Evolutionary conservation across 2,888 invertebrate species (phyloP), one percentile per base, ranked within the genome.

Genomic region (Stomorhina lunata): DNA sequence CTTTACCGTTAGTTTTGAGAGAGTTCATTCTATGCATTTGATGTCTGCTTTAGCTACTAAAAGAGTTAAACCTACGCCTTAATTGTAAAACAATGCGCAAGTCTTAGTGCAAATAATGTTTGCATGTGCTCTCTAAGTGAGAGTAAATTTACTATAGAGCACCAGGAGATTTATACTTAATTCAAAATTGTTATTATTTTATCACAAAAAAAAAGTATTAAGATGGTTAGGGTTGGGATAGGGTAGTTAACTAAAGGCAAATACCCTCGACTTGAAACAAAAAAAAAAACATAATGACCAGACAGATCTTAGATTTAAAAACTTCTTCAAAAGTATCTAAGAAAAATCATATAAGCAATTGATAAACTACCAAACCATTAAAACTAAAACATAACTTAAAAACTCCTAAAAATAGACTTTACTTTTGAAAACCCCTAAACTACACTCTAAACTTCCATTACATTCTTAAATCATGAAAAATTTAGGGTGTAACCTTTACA

Each of bases 401-500:
- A 32, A 32, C 32, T 5, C 32, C 32, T 32, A 9, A 32, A 5
- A 32, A 9, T 32, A 6, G 32, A 5, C 32, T 32, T 32, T 32
- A 5, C 9, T 6, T 32, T 32, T 27, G 27, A 9, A 7, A 7
- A 57, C 12, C 55, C 29, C 29, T 27, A 29, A 9, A 50, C 37
- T 59, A 50, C n/a, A n/a, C n/a, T n/a, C n/a, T n/a, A n/a, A n/a
- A n/a, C n/a, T n/a, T n/a, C n/a, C n/a, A n/a, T n/a, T n/a, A n/a
- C n/a, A n/a, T n/a, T n/a, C n/a, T n/a, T n/a, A n/a, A n/a, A n/a
- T n/a, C n/a, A n/a, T n/a, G n/a, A n/a, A n/a, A n/a, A n/a, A n/a
- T n/a, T n/a, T n/a, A n/a, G 71, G 80, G 75, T 80, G 81, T 81
- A 77, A 48, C 72, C 72, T 12, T 20, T n/a, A n/a, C n/a, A 57